Evolutionary conservation across 2,113 vertebrate genomes (phyloP), one percentile per base, ranked within the genome.

Genomic region (Calypte anna): DNA sequence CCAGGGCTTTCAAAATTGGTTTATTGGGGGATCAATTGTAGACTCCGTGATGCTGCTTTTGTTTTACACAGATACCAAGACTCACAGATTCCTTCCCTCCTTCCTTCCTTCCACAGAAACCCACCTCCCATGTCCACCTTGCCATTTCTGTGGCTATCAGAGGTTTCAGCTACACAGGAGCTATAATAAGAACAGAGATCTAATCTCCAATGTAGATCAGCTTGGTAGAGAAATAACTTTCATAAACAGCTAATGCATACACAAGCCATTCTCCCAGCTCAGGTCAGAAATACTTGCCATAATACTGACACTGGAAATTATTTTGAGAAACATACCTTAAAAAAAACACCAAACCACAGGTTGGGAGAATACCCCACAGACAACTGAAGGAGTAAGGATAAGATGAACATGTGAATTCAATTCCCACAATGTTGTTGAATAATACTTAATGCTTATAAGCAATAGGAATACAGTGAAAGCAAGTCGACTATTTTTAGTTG

Each of bases 11-110:
- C 80, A 91, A 88, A 96, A 94, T 94, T 88, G 88, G 80, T 96
- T 96, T 96, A 96, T 96, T 95, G 82, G 82, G 90, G 93, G 73
- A 86, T 96, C 90, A 96, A 5, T 83, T 88, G 74, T 94, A 91
- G 92, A 88, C 69, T 74, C 77, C 25, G 0, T 73, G 90, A 81
- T 73, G 73, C 15, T 82, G 69, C 93, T 95, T 95, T 96, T 95
- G 80, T 91, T 95, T 96, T 83, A 79, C 84, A 82, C 79, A 88
- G 80, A 91, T 80, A 83, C 36, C 64, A 91, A 50, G 57, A 62
- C 53, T 86, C 6, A 0, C 0, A 0, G 38, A 28, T 84, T 94
- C 69, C 19, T 82, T 92, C 73, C 36, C 64, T 61, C 57, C 36
- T 78, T 61, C 57, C 68, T 84, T 53, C 20, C 68, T 77, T 67